phyloP scores from a whole-genome alignment of 2,888 invertebrate species.

The Stenolophus ochropezus region DNA sequence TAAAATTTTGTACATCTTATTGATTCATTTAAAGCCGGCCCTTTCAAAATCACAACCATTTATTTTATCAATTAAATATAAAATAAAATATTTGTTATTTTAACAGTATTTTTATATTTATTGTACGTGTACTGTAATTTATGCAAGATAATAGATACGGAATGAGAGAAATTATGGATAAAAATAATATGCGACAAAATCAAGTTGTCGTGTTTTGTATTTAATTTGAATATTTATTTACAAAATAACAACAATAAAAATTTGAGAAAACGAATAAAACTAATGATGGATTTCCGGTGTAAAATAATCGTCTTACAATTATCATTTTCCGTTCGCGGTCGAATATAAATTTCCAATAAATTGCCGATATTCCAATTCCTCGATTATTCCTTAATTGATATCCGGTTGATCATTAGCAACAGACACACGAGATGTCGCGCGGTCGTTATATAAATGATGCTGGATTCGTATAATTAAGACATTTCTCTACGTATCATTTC shows the following conservation, averaged over 20 bases:
- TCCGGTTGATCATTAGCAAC: conserved; percentile 2
- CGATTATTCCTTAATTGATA: conserved; percentile 20
- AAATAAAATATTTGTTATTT: no score
- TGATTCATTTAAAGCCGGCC: no score
- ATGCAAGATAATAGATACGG: no score
- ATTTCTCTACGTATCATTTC: neutral
- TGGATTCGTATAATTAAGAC: neutral
- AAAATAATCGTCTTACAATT: conserved; percentile 5
- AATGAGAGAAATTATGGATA: no score
- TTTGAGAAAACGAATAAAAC: neutral
- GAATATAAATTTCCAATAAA: neutral
- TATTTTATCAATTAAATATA: no score
- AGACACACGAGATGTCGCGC: neutral
- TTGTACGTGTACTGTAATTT: no score
- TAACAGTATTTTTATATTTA: no score
- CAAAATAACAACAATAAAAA: neutral
- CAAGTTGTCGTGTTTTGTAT: no score
- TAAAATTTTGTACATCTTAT: no score
- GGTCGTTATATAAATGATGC: neutral
- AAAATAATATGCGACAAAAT: no score
- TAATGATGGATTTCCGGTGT: neutral
- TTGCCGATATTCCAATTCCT: conserved; percentile 9
- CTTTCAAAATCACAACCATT: no score
- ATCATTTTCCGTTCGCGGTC: conserved; percentile 24
- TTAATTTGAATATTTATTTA: neutral